Evolutionary conservation across 2,888 invertebrate genomes (phyloP), one percentile per base, ranked within the genome.

Genomic region (Drosophila acutilabella): DNA sequence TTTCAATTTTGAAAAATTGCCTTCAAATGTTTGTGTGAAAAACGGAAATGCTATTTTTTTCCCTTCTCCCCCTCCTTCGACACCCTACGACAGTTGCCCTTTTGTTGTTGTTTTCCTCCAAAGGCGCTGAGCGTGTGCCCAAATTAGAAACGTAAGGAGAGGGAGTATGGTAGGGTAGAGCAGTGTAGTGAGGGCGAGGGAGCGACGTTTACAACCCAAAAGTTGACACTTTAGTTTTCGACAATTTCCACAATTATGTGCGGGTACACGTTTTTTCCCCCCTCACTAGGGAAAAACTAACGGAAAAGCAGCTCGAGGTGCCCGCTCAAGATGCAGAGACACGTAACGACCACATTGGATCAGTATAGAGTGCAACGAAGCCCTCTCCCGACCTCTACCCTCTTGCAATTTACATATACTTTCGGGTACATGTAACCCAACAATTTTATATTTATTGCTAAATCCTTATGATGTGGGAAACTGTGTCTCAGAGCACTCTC

Each of bases 1-100:
- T 88, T 83, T 83, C 83, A 88, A 83, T 83, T 83, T 83, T 83
- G 83, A 83, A 83, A 83, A 83, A 88, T 83, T 86, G 89, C 89
- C 66, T 74, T 71, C 58, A 50, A 86, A 86, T 83, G 88, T 18
- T 71, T 83, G 88, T 83, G 89, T 83, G 89, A 83, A 83, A 80
- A 88, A 80, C 83, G 83, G 89, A 83, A 83, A 88, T 88, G 88
- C 80, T 66, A 67, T 75, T 67, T 67, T 40, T 67, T 68, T 62
- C 40, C 52, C n/a, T n/a, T 26, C 16, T 4, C 54, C 36, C 8
- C 40, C 23, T 47, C 42, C 38, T 16, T 16, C 23, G 23, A 23
- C 23, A 23, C 23, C 57, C 48, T 62, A 45, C 59, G 51, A 59
- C 56, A 36, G 57, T 47, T 51, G 41, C 53, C 72, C 60, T 68